Evolutionary conservation across 2,113 vertebrate species (phyloP).

Genomic region (Rhagologus leucostigma): DNA sequence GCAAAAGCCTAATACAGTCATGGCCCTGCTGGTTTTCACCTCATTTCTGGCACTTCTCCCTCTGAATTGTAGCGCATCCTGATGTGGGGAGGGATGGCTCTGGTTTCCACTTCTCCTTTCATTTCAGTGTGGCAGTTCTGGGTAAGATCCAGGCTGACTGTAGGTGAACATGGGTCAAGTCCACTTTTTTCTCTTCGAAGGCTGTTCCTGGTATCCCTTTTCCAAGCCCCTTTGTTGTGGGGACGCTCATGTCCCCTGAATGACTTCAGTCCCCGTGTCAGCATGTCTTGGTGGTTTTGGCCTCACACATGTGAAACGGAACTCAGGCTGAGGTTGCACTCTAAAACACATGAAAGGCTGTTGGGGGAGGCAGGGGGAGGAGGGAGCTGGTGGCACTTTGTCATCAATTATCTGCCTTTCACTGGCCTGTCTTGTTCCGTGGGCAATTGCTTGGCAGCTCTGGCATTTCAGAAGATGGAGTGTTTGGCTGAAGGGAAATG

Average conservation of each 20-base stretch:
- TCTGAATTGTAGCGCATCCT: neutral
- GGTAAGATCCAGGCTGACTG: neutral
- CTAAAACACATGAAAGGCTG: neutral
- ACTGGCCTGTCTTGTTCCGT: neutral
- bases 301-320: neutral
- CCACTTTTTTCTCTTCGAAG: neutral
- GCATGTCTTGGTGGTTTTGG: neutral
- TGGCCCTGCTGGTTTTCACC: neutral
- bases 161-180: neutral
- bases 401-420: neutral
- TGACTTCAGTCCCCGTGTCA: neutral
- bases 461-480: constrained; percentile 20
- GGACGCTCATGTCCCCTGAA: neutral
- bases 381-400: neutral
- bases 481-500: neutral
- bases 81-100: neutral
- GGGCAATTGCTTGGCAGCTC: neutral
- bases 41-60: neutral
- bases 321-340: neutral
- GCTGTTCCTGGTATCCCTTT: neutral
- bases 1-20: neutral
- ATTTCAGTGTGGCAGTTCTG: rapidly evolving
- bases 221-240: neutral
- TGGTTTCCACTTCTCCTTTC: neutral
- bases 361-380: neutral